These are phyloP conservation scores for Phoebastria nigripes DNA, from an alignment of 2,797 vertebrate genomes.

Conservation along the genomic window DNA sequence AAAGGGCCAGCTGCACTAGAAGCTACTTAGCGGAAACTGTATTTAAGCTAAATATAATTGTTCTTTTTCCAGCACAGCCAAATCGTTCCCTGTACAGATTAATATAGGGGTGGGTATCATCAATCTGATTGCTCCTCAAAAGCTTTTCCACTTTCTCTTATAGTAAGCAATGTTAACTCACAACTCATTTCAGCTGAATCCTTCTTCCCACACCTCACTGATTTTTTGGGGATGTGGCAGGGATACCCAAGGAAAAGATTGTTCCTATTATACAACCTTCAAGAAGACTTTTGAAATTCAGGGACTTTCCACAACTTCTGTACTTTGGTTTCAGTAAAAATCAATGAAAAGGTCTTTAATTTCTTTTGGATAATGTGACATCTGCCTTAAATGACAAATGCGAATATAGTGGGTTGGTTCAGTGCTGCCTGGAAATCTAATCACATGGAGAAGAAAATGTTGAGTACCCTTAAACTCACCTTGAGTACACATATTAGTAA, in stretches of 20 bases:
- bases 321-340: background rate
- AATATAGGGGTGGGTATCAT: background rate
- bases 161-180: background rate
- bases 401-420: background rate
- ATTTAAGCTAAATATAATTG: background rate
- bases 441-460: background rate
- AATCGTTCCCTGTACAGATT: background rate
- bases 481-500: background rate
- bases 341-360: background rate
- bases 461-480: background rate
- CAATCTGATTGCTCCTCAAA: background rate
- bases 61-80: background rate
- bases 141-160: background rate
- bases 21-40: background rate
- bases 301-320: background rate
- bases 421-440: background rate
- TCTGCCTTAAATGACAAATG: background rate
- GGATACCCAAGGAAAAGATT: background rate
- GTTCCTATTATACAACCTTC: background rate
- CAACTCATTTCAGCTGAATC: background rate
- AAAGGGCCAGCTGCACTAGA: background rate
- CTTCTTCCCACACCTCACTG: background rate
- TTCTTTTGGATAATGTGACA: background rate
- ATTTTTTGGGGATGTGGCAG: accelerated
- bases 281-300: background rate